Percentiles rank a stretch among this genome's conserved stretches.
Conservation (phyloP, 2,888 invertebrate genomes). For the Xanthia togata region DNA sequence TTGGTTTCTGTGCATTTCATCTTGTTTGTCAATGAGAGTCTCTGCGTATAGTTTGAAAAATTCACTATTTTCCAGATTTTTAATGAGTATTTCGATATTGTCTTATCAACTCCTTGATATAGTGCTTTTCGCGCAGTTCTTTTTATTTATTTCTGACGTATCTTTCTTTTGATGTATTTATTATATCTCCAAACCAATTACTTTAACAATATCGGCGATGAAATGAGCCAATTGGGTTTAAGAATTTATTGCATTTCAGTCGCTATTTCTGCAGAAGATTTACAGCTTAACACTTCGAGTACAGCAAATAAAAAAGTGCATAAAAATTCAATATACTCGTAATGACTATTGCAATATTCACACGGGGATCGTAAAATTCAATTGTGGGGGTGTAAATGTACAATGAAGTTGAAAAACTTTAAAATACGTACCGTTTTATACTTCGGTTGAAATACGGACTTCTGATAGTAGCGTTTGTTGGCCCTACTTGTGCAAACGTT, state of each 20-base stretch:
- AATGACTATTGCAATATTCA: conserved; percentile 71
- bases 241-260: conserved; percentile 58
- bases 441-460: conserved; percentile 66
- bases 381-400: conserved; percentile 77
- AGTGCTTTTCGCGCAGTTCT: not conserved
- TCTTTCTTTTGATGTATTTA: conserved; percentile 47
- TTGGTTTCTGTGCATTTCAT: conserved; percentile 15
- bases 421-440: conserved; percentile 71
- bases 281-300: conserved; percentile 61
- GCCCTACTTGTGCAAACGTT: conserved; percentile 60
- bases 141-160: conserved; percentile 27
- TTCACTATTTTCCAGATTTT: conserved; percentile 1
- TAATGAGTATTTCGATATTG: not conserved
- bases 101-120: not conserved
- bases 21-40: not conserved
- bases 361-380: conserved; percentile 75
- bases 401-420: conserved; percentile 70
- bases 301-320: conserved; percentile 71
- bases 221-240: conserved; percentile 47
- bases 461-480: conserved; percentile 65
- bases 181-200: conserved; percentile 50
- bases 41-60: not conserved
- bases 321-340: conserved; percentile 70
- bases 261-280: conserved; percentile 60
- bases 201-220: conserved; percentile 47